Evolutionary conservation across 2,888 invertebrate genomes (phyloP), one percentile per base, ranked within the genome.

Genomic region (Antheraea assamensis): DNA sequence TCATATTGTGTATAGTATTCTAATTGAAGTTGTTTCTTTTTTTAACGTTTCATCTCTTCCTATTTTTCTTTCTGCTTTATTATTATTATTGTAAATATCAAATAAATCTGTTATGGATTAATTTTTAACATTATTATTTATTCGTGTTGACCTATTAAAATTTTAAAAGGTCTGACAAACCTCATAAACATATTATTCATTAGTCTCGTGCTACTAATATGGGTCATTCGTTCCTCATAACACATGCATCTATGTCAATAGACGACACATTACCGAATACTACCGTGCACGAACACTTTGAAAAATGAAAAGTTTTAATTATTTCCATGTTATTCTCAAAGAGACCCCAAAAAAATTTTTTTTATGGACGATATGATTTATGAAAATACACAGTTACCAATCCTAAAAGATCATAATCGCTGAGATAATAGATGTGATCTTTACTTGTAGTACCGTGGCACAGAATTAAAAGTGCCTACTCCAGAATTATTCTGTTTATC

Each of bases 1-100:
- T 75, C 71, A 81, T 80, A 80, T 79, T 77, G 3, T 27, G 35
- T 35, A 27, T 17, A 61, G 3, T 15, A 61, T 27, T 3, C 1
- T 42, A 42, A 42, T 64, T 64, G 5, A 27, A 30, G 30, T 30
- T 17, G 27, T 4, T 5, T 21, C 1, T 64, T 19, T 61, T 3
- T 30, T 21, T 24, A 24, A 1, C 3, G 1, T n/a, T 55, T 58
- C 7, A 58, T 24, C 10, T 58, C 10, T 55, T 55, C n/a, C 3
- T 55, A 24, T 24, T 55, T 21, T 24, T 58, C 3, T 3, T n/a
- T 3, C 13, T 21, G 21, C 21, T 13, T 24, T 24, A 58, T 8
- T 24, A 58, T 24, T 24, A 24, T 58, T 58, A 24, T 58, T n/a
- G n/a, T 24, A 13, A 24, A 24, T 58, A 58, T 24, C 13, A 58